phyloP scores from a whole-genome alignment of 2,888 invertebrate genomes.

The Atethmia centrago region DNA sequence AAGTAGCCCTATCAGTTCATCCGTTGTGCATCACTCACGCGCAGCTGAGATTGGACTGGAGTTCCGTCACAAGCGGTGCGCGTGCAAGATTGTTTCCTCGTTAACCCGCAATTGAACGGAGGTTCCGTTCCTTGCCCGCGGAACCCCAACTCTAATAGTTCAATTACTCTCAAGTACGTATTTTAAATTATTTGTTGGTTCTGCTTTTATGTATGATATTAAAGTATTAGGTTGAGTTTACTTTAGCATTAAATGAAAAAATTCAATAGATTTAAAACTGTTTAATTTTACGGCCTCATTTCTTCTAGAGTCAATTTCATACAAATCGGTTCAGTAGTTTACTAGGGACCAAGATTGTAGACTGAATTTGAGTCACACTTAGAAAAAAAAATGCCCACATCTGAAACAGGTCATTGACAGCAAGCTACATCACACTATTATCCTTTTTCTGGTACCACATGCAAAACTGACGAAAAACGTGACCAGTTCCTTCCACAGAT shows the following conservation, averaged over 20 bases:
- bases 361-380: background rate
- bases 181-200: constrained; percentile 33
- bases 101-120: constrained; percentile 87
- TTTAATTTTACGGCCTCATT: background rate
- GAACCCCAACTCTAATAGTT: constrained; percentile 82
- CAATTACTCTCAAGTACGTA: constrained; percentile 81
- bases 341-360: background rate
- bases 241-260: background rate
- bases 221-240: constrained; percentile 13
- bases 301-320: background rate
- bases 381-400: background rate
- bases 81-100: constrained; percentile 91
- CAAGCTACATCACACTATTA: background rate
- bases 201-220: constrained; percentile 11
- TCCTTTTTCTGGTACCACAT: background rate
- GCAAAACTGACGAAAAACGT: background rate
- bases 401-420: background rate
- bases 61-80: constrained; percentile 88
- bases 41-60: constrained; percentile 85
- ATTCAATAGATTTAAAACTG: background rate
- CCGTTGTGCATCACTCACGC: constrained; percentile 49
- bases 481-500: background rate
- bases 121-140: constrained; percentile 86
- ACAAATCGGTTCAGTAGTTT: background rate
- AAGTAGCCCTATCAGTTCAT: constrained; percentile 39